Evolutionary conservation across 2,113 vertebrate genomes (phyloP).

Genomic region (Aegithalos caudatus): DNA sequence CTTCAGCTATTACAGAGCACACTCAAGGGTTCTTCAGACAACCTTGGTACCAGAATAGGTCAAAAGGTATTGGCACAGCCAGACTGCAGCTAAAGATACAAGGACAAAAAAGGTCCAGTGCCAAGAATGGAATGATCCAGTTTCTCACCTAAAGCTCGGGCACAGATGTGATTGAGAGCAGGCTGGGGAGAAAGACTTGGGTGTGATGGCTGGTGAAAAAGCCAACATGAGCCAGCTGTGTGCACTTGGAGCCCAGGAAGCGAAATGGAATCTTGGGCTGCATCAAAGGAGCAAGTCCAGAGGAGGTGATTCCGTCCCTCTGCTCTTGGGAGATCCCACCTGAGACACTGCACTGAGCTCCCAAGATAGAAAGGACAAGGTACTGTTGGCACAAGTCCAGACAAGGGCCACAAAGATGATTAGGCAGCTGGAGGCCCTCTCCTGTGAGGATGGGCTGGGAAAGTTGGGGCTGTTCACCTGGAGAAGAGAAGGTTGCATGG

Average conservation of each 20-base stretch:
- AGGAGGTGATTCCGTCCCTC: neutral
- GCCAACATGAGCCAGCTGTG: neutral
- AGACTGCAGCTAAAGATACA: neutral
- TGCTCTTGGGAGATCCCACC: neutral
- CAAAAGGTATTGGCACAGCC: neutral
- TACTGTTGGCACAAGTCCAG: neutral
- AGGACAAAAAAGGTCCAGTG: neutral
- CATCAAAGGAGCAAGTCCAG: neutral
- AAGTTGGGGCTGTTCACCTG: neutral
- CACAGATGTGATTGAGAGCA: neutral
- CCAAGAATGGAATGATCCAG: neutral
- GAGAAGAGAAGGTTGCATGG: neutral
- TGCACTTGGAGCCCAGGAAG: fast-evolving
- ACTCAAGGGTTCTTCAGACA: neutral
- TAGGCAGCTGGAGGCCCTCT: neutral
- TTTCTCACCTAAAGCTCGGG: neutral
- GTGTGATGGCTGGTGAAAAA: neutral
- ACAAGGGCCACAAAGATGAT: neutral
- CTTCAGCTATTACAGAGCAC: neutral
- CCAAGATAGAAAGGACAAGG: too few species aligned
- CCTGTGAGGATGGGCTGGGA: neutral
- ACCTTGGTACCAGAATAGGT: neutral
- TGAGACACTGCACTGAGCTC: neutral
- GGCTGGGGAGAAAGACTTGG: neutral
- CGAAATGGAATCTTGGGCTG: fast-evolving